Evolutionary conservation across 2,113 vertebrate species (phyloP).

Genomic region (Poecilia latipinna): DNA sequence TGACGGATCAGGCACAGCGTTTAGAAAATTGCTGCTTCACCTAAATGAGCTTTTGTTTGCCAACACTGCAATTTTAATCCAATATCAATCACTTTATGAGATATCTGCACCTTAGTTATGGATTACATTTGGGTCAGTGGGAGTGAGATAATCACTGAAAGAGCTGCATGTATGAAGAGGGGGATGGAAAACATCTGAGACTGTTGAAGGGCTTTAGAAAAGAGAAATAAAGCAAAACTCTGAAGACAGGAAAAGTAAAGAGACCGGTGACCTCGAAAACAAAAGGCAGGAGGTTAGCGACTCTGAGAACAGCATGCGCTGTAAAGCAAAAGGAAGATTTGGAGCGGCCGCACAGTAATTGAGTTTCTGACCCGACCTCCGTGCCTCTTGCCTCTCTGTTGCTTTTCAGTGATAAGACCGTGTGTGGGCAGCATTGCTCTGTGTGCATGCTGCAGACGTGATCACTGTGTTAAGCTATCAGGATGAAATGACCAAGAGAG

Average conservation of each 20-base stretch:
- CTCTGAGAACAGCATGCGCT: conserved; percentile 24
- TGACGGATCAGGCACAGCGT: conserved; percentile 1
- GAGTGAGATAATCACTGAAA: conserved; percentile 57
- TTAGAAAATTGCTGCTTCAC: conserved; percentile 2
- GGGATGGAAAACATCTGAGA: conserved; percentile 49
- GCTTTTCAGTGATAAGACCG: conserved; percentile 69
- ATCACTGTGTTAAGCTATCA: conserved; percentile 61
- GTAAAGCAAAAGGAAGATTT: conserved; percentile 36
- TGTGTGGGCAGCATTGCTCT: conserved; percentile 67
- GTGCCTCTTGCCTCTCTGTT: conserved; percentile 59
- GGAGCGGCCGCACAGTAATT: conserved; percentile 60
- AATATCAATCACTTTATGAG: conserved; percentile 17
- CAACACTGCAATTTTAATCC: conserved; percentile 11
- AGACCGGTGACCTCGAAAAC: conserved; percentile 42
- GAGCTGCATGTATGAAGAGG: conserved; percentile 58
- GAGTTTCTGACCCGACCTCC: conserved; percentile 73
- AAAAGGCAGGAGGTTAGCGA: conserved; percentile 43
- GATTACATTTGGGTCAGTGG: conserved; percentile 54
- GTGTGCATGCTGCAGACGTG: conserved; percentile 43
- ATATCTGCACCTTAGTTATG: conserved; percentile 36
- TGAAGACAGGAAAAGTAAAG: conserved; percentile 43
- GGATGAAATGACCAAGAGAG: conserved; percentile 65
- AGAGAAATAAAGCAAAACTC: conserved; percentile 47
- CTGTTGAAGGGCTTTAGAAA: conserved; percentile 37
- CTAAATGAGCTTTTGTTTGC: conserved; percentile 18